Evolutionary conservation across 2,113 vertebrate species (phyloP).

Genomic region (Empidonax alnorum): DNA sequence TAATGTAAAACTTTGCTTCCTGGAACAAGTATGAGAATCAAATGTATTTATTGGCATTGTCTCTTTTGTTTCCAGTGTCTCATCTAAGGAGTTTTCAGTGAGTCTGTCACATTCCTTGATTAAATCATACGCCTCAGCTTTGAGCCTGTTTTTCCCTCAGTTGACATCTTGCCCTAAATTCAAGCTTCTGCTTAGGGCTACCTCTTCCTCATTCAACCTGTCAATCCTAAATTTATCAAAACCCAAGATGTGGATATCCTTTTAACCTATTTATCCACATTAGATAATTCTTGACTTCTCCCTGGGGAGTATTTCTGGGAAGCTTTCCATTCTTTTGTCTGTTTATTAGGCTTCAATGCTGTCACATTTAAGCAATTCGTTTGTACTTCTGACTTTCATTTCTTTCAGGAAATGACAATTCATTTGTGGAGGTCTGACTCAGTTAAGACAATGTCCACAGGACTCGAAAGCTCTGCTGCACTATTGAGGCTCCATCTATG

Average conservation of each 20-base stretch:
- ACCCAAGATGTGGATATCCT: conserved; percentile 51
- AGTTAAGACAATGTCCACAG: conserved; percentile 6
- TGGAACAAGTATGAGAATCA: not conserved
- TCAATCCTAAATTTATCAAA: conserved; percentile 66
- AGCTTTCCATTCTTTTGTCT: conserved; percentile 47
- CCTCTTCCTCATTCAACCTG: conserved; percentile 58
- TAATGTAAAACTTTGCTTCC: not conserved
- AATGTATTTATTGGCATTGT: conserved; percentile 66
- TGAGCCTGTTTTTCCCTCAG: conserved; percentile 34
- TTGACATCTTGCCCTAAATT: conserved; percentile 76
- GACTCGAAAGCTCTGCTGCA: not conserved
- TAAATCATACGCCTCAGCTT: conserved; percentile 69
- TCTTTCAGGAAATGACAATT: conserved; percentile 35
- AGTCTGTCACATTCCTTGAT: conserved; percentile 71
- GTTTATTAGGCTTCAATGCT: conserved; percentile 56
- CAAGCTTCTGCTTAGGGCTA: conserved; percentile 75
- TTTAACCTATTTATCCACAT: conserved; percentile 60
- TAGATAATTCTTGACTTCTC: conserved; percentile 67
- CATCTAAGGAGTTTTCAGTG: conserved; percentile 59
- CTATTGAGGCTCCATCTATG: not conserved
- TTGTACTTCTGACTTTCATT: conserved; percentile 24
- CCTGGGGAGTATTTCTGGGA: conserved; percentile 34
- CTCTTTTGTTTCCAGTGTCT: conserved; percentile 61
- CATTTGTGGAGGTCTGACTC: conserved; percentile 9
- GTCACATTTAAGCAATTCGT: conserved; percentile 54